Evolutionary conservation across 2,113 vertebrate genomes (phyloP), one percentile per base, ranked within the genome.

Genomic region (Clarias magur): DNA sequence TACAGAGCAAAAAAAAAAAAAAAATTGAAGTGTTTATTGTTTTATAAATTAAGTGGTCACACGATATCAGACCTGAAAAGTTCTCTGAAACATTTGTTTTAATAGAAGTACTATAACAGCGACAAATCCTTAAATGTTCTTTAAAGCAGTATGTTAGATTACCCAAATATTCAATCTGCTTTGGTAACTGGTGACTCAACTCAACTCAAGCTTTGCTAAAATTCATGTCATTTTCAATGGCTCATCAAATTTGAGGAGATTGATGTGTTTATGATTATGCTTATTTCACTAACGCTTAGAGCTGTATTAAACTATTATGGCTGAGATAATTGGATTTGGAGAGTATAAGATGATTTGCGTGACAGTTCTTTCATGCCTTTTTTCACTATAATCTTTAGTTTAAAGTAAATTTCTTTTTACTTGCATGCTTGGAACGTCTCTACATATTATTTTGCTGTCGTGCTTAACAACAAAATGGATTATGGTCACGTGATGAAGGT

Each of bases 241-340:
- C 90, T 78, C 89, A 89, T 93, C 91, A 89, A 30, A 83, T 78
- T 86, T 84, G 34, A 83, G 63, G 30, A 59, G 48, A 80, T 54
- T 86, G 56, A 86, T 68, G 42, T 79, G 72, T 76, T 83, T 79
- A 60, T 34, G 53, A 54, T 85, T 65, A 19, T 78, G 5, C 67
- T 67, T 38, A 13, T 13, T 72, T 13, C 80, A 75, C 68, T 81
- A n/a, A 59, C 79, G 87, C 89, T 89, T 70, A 16, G 30, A 89
- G 89, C 65, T 80, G 84, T 87, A 82, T 87, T 85, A 25, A 38
- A 59, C 54, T 80, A 57, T n/a, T 48, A 27, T 48, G 27, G 57
- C 27, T 38, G 42, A 57, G 42, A 80, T 63, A 3, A 57, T 30
- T 73, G 56, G 30, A 73, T 84, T 83, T 13, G 68, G 38, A 75